phyloP scores from a whole-genome alignment of 1,140 invertebrate species.

The Eriosoma lanigerum region DNA sequence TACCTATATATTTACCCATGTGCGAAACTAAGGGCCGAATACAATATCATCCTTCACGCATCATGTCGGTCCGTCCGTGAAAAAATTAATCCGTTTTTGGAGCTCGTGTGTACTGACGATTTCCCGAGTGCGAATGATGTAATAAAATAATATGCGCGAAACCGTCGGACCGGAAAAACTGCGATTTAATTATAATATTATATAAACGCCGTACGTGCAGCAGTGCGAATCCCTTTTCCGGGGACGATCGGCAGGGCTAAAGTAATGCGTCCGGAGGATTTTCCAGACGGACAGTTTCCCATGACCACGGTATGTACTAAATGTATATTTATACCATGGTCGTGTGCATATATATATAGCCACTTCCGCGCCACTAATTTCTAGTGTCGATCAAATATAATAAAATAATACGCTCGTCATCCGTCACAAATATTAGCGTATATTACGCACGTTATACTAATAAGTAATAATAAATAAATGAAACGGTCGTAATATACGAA shows the following conservation, averaged over 20 bases:
- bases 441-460: too few species aligned
- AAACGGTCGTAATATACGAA: too few species aligned
- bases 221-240: neutral
- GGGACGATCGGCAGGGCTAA: neutral
- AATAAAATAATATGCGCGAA: neutral
- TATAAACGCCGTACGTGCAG: neutral
- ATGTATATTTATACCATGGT: too few species aligned
- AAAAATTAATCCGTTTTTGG: slow-evolving; percentile 20
- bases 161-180: slow-evolving; percentile 27
- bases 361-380: slow-evolving; percentile 15
- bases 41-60: too few species aligned
- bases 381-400: neutral
- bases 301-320: neutral
- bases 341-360: neutral
- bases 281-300: slow-evolving; percentile 12
- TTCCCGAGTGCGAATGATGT: neutral
- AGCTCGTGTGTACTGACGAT: neutral
- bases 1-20: too few species aligned
- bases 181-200: slow-evolving; percentile 31
- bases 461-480: too few species aligned
- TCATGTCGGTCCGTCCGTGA: neutral
- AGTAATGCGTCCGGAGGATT: neutral
- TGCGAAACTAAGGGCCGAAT: too few species aligned
- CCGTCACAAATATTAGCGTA: neutral
- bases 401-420: too few species aligned